Evolutionary conservation across 2,113 vertebrate genomes (phyloP).

Genomic region (Zeus faber): DNA sequence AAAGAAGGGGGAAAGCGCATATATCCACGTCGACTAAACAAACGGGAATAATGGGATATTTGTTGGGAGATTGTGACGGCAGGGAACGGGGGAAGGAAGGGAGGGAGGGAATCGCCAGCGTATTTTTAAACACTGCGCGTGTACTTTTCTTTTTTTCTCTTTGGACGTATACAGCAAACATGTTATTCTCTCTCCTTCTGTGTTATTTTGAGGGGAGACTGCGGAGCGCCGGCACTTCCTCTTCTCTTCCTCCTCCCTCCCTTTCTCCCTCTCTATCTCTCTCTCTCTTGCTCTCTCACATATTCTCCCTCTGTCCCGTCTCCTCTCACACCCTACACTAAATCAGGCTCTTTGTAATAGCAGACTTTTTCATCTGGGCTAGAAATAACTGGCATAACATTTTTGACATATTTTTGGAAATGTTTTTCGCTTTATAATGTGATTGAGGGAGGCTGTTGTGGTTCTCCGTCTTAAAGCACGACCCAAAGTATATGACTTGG

Average conservation of each 20-base stretch:
- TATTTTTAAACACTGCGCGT: constrained; percentile 47
- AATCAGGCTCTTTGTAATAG: constrained; percentile 70
- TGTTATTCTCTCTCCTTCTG: constrained; percentile 70
- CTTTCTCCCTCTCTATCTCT: neutral
- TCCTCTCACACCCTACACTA: constrained; percentile 71
- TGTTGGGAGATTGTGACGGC: neutral
- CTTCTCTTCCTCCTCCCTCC: constrained; percentile 23
- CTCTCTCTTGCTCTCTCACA: constrained; percentile 9
- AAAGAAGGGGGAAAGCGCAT: constrained; percentile 11
- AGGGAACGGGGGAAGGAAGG: neutral
- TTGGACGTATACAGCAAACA: constrained; percentile 64
- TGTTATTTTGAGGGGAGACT: constrained; percentile 79
- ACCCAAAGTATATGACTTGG: constrained; percentile 61
- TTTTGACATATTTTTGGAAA: constrained; percentile 66
- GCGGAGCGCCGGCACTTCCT: constrained; percentile 67
- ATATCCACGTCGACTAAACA: constrained; percentile 6
- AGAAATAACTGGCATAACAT: constrained; percentile 68
- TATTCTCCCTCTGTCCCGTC: constrained; percentile 41
- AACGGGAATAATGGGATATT: constrained; percentile 2
- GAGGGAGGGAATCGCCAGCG: constrained; percentile 19
- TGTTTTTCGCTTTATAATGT: constrained; percentile 48
- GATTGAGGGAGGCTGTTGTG: constrained; percentile 52
- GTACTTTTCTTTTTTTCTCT: constrained; percentile 19
- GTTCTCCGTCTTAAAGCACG: constrained; percentile 66
- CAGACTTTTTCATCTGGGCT: constrained; percentile 71